Base-by-base conservation (phyloP, 2,113 vertebrate genomes). In the Raja brachyura region DNA sequence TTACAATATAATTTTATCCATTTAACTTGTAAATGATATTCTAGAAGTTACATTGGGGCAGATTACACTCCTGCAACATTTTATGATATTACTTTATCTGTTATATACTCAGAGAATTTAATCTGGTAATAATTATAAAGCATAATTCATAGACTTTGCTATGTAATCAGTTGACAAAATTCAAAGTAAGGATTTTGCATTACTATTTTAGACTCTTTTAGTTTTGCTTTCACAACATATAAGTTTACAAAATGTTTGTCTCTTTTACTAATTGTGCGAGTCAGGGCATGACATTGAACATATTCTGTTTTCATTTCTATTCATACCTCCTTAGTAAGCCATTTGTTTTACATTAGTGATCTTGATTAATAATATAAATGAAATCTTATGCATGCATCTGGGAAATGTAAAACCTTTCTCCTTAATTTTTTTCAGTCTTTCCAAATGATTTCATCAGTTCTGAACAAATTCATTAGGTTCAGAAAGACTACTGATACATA, bases 281-380 rank as follows among this genome's bases (percentile, higher is more conserved):
- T 74, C 90, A 92, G 33, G 33, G 90, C 68, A 54, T 92, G 90
- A 74, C 90, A 92, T 74, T 92, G 90, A 92, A 39, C 68, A 22
- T 92, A 68, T 92, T 92, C 33, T 54, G 90, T 54, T 92, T 73
- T 92, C 90, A 92, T 73, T 92, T 39, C 90, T 73, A 28, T 73
- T 73, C 90, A 73, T 92, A 48, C 68, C 90, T 92, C 66, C 90
- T 92, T 92, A 92, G 66, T 92, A 92, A 68, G 20, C 39, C 90
- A 92, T 92, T 92, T 92, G 90, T 74, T 92, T 92, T 92, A 92
- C 90, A 92, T 92, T 92, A 73, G 39, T 68, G 10, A 92, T 73
- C 90, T 92, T 92, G 90, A 92, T 92, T 92, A 92, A 92, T 92
- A 92, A 92, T 92, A 92, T 92, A 92, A 92, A 92, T 92, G 68